Evolutionary conservation across 2,113 vertebrate genomes (phyloP), one percentile per base, ranked within the genome.

Genomic region (Brachypodius melanocephalos): DNA sequence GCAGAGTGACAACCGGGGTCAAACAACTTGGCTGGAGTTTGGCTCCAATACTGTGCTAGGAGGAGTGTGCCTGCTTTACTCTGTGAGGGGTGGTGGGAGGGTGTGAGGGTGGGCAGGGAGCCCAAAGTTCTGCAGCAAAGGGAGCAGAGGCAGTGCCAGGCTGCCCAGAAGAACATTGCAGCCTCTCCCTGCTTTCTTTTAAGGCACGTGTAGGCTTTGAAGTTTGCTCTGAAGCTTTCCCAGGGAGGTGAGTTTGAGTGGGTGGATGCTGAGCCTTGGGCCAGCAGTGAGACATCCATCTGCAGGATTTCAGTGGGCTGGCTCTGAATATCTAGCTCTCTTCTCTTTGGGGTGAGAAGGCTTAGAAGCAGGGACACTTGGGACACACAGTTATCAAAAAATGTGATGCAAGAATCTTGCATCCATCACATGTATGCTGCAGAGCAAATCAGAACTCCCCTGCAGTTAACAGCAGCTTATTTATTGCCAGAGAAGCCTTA

Each of bases 181-280:
- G 16, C 12, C 20, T 93, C 19, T 94, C 62, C 52, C 42, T 72
- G 38, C 62, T 85, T n/a, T 75, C 54, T 93, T 83, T 65, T 75
- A 34, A 49, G n/a, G 87, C 61, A 55, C 17, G 2, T 81, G 81
- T 43, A 67, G 52, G 81, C 69, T 94, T 91, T 85, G 73, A 82
- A 68, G 81, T 85, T 69, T 63, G 36, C 48, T 87, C 61, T 78
- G 61, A 77, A 85, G 73, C 52, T 89, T 88, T 94, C 66, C 51
- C 36, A 24, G 48, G 63, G 75, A 77, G 82, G 75, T 90, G 90
- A 93, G 72, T 88, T 62, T 73, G 94, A 90, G 90, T 90, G 94
- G 79, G 85, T 69, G 75, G 84, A 51, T 82, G 45, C 34, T 80
- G 49, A 95, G 82, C 85, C 59, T 62, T 15, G 29, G 71, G 82